Evolutionary conservation across 2,113 vertebrate species (phyloP).

Genomic region (Dipodomys merriami): DNA sequence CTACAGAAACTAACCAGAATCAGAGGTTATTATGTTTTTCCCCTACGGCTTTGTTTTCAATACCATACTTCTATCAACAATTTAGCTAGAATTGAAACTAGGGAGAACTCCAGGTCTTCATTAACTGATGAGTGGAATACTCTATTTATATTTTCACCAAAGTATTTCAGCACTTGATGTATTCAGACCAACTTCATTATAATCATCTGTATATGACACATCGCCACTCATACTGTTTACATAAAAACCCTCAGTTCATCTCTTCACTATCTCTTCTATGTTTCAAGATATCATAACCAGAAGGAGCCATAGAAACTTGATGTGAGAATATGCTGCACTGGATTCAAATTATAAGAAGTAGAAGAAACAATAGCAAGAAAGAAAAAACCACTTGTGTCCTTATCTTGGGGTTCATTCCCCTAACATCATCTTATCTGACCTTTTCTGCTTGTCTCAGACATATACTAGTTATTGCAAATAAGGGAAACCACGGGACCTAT

Average conservation of each 20-base stretch:
- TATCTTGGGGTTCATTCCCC: too few species aligned
- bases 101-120: background rate
- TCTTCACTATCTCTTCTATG: background rate
- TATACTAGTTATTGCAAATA: too few species aligned
- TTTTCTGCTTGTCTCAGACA: too few species aligned
- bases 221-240: background rate
- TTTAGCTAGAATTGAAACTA: background rate
- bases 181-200: background rate
- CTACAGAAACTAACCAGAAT: background rate
- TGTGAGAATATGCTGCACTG: background rate
- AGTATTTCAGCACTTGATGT: background rate
- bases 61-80: background rate
- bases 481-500: too few species aligned
- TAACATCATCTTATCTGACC: too few species aligned
- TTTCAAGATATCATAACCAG: background rate
- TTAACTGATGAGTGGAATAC: background rate
- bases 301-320: background rate
- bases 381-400: too few species aligned
- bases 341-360: background rate
- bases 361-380: too few species aligned
- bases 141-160: background rate
- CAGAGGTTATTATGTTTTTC: accelerated
- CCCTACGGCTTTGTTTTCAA: accelerated
- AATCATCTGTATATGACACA: background rate
- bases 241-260: background rate